A percentile compares a stretch with the other conserved stretches of the same genome.
These are phyloP conservation scores for Pleuronectes platessa DNA, from an alignment of 2,113 vertebrate species.

Conservation along the genomic window DNA sequence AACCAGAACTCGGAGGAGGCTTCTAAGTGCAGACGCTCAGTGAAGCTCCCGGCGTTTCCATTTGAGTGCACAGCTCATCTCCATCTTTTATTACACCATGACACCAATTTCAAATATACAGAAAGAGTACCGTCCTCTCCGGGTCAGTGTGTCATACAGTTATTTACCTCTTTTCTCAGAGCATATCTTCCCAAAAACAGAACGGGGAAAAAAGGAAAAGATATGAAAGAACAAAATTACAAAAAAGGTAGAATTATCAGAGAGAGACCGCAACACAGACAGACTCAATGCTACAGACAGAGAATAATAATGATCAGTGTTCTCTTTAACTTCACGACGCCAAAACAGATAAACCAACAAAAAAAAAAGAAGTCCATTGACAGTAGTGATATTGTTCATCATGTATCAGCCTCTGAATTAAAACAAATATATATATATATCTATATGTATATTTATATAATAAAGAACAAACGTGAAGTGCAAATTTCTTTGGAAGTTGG, in stretches of 20 bases:
- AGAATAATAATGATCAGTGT: conserved; percentile 82
- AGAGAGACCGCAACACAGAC: conserved; percentile 89
- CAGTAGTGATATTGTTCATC: conserved; percentile 67
- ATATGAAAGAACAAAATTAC: conserved; percentile 84
- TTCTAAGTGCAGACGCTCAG: background rate
- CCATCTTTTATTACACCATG: conserved; percentile 94
- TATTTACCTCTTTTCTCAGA: conserved; percentile 88
- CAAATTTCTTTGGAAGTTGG: conserved; percentile 98
- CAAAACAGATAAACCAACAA: conserved; percentile 42
- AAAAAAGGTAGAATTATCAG: conserved; percentile 77
- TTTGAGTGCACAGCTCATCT: conserved; percentile 93
- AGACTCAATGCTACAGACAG: conserved; percentile 81
- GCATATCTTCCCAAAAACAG: conserved; percentile 81
- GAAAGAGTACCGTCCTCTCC: conserved; percentile 89
- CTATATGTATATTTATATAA: conserved; percentile 22
- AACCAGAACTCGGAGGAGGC: background rate
- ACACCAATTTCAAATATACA: conserved; percentile 98
- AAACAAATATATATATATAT: conserved; percentile 81
- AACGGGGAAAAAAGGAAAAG: conserved; percentile 54
- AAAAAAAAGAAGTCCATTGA: conserved; percentile 16
- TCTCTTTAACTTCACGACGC: conserved; percentile 83
- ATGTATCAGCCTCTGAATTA: conserved; percentile 76
- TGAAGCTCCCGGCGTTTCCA: conserved; percentile 53
- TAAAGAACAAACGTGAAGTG: conserved; percentile 86
- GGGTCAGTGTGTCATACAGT: conserved; percentile 93